Evolutionary conservation across 2,797 vertebrate genomes (phyloP).

Genomic region (Peromyscus aztecus): DNA sequence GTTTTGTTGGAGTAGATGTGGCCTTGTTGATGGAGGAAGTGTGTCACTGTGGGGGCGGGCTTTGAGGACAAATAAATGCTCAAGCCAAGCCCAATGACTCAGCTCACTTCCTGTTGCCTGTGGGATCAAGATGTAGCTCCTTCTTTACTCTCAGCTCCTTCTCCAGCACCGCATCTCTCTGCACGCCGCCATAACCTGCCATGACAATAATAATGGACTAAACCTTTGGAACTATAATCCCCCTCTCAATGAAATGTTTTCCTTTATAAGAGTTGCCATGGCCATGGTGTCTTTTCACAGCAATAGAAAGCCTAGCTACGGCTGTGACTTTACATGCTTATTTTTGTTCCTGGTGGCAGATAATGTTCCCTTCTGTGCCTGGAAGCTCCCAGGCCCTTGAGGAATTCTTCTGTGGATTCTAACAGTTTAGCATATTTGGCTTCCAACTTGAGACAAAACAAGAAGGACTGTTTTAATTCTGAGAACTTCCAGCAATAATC

Average conservation of each 20-base stretch:
- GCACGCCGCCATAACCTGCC: accelerated
- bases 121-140: background rate
- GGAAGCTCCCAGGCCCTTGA: background rate
- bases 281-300: background rate
- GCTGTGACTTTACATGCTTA: conserved; percentile 36
- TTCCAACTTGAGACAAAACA: conserved; percentile 42
- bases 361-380: conserved; percentile 41
- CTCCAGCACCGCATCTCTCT: background rate
- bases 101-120: background rate
- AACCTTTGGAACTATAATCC: too few species aligned
- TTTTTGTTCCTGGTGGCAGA: conserved; percentile 67
- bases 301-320: background rate
- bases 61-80: background rate
- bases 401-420: background rate
- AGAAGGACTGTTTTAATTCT: conserved; percentile 66
- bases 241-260: background rate
- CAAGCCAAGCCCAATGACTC: background rate
- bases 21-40: background rate
- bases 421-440: conserved; percentile 61
- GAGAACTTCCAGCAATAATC: conserved; percentile 67
- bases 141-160: background rate
- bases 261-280: background rate
- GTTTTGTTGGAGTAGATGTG: background rate
- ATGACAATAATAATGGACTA: too few species aligned
- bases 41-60: background rate